Base-by-base conservation (phyloP, 2,797 vertebrate species). In the Scolopax rusticola region DNA sequence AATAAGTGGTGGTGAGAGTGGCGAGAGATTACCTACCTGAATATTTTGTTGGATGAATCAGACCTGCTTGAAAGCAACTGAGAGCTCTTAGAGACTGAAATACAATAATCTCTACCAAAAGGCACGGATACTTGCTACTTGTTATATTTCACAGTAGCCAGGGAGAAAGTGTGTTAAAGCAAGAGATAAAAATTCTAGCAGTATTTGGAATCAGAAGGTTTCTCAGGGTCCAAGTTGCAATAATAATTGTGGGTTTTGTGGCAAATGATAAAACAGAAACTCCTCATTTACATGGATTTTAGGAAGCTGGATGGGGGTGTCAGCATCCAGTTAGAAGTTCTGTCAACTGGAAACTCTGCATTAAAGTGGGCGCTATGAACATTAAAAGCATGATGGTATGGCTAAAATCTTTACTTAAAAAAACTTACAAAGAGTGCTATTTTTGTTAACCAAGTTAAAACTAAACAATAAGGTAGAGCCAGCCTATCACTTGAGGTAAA, bases 21-120 rank as follows among this genome's bases (percentile, higher is more conserved):
- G 41, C 2, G 6, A 86, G 54, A 83, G 53, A 89, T 36, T 71
- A 95, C 13, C 20, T 60, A 71, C 43, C 10, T n/a, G 79, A 82
- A 77, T 43, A 91, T 96, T 95, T 91, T 89, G 41, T 75, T 91
- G 50, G 43, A 93, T 93, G 53, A 97, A 89, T 91, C 65, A 92
- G 59, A 90, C 48, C 36, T 89, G 87, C 87, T 91, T 95, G 93
- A 93, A 94, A 64, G n/a, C 41, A 59, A 60, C 30, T 70, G 71
- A 95, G 92, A 78, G 88, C 84, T 61, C 51, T 95, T 89, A 65
- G 41, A 91, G 38, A 53, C 65, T 89, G 71, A 94, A 90, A 93
- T 65, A 76, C 48, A 67, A 74, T 56, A 83, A 71, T 87, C 43
- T 65, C 47, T 50, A 74, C 21, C 38, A 79, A 83, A 61, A 67